Evolutionary conservation across 2,797 vertebrate genomes (phyloP).

Genomic region (Nothura maculosa): DNA sequence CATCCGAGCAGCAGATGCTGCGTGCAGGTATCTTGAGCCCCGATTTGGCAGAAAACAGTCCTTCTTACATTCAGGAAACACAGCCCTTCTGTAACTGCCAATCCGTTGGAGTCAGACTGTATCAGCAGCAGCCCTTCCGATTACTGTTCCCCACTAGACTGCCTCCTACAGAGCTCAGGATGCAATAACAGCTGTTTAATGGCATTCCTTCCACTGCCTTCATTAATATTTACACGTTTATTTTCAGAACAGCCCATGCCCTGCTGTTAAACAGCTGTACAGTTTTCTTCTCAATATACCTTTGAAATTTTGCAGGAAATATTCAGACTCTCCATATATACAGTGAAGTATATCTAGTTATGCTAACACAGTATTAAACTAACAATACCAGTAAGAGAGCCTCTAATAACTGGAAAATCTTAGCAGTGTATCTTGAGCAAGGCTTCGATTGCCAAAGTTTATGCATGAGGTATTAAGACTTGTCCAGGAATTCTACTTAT

Average conservation of each 20-base stretch:
- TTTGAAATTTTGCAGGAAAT: background rate
- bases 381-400: background rate
- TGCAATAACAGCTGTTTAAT: background rate
- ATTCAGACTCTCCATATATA: background rate
- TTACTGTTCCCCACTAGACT: background rate
- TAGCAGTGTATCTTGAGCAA: background rate
- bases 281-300: background rate
- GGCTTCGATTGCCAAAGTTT: background rate
- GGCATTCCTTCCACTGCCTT: background rate
- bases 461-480: background rate
- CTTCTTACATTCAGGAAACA: background rate
- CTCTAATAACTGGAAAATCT: background rate
- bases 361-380: background rate
- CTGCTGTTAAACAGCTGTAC: background rate
- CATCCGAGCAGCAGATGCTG: background rate
- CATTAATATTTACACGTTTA: background rate
- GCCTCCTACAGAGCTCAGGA: background rate
- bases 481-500: background rate
- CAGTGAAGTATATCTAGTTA: background rate
- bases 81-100: background rate
- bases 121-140: background rate
- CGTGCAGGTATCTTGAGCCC: background rate
- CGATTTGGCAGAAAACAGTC: background rate
- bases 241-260: background rate
- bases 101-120: background rate